Evolutionary conservation across 1,140 invertebrate species (phyloP), one percentile per base, ranked within the genome.

Genomic region (Drosophila ercepeae): DNA sequence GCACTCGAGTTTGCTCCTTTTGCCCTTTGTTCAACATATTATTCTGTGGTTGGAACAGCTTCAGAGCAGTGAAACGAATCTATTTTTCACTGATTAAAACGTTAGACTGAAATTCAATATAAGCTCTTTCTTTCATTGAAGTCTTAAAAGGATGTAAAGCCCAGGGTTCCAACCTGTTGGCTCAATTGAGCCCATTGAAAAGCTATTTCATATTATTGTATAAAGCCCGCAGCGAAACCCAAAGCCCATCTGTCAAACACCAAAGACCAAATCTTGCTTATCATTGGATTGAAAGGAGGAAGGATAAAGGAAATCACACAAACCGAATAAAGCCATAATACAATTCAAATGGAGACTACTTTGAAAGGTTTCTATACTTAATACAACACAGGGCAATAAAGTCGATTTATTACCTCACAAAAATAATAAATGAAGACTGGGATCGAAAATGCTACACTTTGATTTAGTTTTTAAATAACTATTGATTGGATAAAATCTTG

Each of bases 321-420:
- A 34, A 34, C 52, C 44, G 46, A 42, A 48, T 39, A 49, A 49
- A 61, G 60, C 44, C 55, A 27, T 41, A 25, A 36, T 27, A 61
- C 42, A 60, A 64, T 64, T 64, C 41, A 54, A 64, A 46, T 48
- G 46, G 41, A 39, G 60, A 60, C 59, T 64, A 41, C 60, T 11
- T n/a, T 52, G 61, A 45, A 44, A 65, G 59, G 60, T 52, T 67
- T 67, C 63, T 39, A 65, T 50, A 42, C 27, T 44, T 27, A 67
- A 67, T 45, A 25, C 19, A n/a, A 34, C 39, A 27, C 46, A 67
- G 36, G 51, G 50, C 59, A 51, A 64, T 42, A 64, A 51, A 16
- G 34, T 19, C 60, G 64, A 53, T 48, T 61, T 49, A 18, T 61
- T 57, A 64, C 41, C n/a, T 7, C n/a, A 4, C 5, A 21, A 16